phyloP scores from a whole-genome alignment of 2,113 vertebrate genomes.

The rat (Rattus norvegicus) region DNA sequence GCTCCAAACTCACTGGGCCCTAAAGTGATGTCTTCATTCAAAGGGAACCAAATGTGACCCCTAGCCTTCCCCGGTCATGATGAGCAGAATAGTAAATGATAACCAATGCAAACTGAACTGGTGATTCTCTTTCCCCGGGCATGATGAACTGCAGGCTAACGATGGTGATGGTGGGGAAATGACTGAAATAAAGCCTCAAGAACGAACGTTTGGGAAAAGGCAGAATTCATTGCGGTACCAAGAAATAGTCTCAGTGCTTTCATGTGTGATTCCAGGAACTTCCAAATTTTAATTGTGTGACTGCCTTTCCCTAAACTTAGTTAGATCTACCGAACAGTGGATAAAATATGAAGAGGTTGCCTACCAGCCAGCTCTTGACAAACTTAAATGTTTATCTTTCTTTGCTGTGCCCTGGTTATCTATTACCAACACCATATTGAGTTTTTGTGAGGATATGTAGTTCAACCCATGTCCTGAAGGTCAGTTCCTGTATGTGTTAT shows the following conservation, averaged over 20 bases:
- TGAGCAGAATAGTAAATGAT: background rate
- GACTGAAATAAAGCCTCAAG: background rate
- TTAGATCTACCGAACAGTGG: constrained; percentile 2
- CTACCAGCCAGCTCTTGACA: background rate
- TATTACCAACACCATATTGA: constrained; percentile 35
- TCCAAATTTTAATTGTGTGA: background rate
- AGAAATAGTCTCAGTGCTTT: background rate
- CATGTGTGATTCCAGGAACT: background rate
- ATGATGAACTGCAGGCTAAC: background rate
- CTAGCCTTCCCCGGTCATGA: background rate
- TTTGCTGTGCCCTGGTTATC: constrained; percentile 20
- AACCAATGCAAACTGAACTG: background rate
- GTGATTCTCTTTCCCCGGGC: background rate
- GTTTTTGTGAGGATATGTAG: constrained; percentile 56
- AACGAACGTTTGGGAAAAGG: background rate
- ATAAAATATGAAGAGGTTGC: constrained; percentile 3
- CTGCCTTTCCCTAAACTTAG: constrained; percentile 2
- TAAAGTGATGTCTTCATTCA: background rate
- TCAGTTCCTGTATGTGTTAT: constrained; percentile 48
- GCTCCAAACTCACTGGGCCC: background rate
- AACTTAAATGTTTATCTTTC: constrained; percentile 13
- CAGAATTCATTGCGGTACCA: background rate
- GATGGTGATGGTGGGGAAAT: background rate
- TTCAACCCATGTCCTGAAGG: constrained; percentile 58
- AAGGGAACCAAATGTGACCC: background rate